Evolutionary conservation across 2,888 invertebrate species (phyloP).

Genomic region (Heteromyza rotundicornis): DNA sequence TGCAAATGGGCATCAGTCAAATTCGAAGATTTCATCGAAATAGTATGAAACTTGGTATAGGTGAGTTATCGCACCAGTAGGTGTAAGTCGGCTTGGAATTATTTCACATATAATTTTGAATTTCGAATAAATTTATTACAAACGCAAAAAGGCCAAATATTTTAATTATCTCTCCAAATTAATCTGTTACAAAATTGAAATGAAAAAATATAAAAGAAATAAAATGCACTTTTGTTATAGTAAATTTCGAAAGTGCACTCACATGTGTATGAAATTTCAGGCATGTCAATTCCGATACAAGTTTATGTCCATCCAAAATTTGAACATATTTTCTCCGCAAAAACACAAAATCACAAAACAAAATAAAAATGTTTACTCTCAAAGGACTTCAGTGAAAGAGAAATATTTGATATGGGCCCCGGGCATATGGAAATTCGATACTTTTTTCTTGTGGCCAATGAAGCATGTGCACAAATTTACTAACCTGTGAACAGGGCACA

Average conservation of each 20-base stretch:
- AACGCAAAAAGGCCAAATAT: too few relatives aligned
- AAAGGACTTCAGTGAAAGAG: background rate
- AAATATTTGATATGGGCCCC: background rate
- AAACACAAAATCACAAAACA: conserved; percentile 2
- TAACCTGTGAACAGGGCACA: conserved; percentile 52
- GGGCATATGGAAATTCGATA: conserved; percentile 43
- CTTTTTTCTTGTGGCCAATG: conserved; percentile 53
- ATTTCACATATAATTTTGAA: too few relatives aligned
- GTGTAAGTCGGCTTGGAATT: too few relatives aligned
- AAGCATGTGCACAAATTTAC: conserved; percentile 57
- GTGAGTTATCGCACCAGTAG: too few relatives aligned
- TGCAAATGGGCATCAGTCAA: too few relatives aligned
- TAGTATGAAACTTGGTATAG: too few relatives aligned
- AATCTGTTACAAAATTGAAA: too few relatives aligned
- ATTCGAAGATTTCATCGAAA: too few relatives aligned
- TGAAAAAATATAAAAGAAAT: too few relatives aligned
- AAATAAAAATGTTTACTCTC: background rate
- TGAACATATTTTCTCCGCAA: conserved; percentile 12
- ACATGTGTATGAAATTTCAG: conserved; percentile 48
- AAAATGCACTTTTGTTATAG: too few relatives aligned
- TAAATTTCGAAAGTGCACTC: background rate
- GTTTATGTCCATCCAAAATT: conserved; percentile 47
- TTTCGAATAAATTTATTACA: too few relatives aligned
- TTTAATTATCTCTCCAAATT: too few relatives aligned
- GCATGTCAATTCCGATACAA: conserved; percentile 50